These are phyloP conservation scores for Micropoecilia bifurca DNA, from an alignment of 2,797 vertebrate genomes.

Conservation along the genomic window DNA sequence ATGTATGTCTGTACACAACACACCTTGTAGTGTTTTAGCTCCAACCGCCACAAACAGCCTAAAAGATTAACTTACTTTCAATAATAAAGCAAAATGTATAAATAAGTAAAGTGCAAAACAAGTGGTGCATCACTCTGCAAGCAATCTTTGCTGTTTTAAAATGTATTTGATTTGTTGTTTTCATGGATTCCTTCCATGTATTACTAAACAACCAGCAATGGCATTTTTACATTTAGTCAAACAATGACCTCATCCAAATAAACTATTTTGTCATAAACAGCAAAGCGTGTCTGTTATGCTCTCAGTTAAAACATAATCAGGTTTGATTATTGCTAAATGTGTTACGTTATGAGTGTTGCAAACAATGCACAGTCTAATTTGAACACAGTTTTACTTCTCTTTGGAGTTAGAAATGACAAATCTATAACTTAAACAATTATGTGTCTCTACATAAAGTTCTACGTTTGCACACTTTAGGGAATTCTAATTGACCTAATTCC, in stretches of 20 bases:
- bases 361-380: neutral
- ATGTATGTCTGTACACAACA: slow-evolving; percentile 2
- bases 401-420: neutral
- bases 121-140: neutral
- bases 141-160: neutral
- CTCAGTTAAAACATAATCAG: neutral
- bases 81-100: neutral
- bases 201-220: neutral
- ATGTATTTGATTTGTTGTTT: neutral
- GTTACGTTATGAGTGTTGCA: neutral
- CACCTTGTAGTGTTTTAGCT: neutral
- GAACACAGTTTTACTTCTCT: neutral
- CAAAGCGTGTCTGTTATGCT: neutral
- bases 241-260: neutral
- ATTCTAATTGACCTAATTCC: neutral
- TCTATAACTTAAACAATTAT: neutral
- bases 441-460: no score
- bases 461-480: neutral
- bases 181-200: neutral
- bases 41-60: neutral
- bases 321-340: neutral
- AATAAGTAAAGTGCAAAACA: neutral
- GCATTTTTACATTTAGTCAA: neutral
- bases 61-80: neutral
- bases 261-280: neutral